These are phyloP conservation scores for Eretmocerus hayati DNA, from an alignment of 2,888 invertebrate genomes.

Conservation along the genomic window DNA sequence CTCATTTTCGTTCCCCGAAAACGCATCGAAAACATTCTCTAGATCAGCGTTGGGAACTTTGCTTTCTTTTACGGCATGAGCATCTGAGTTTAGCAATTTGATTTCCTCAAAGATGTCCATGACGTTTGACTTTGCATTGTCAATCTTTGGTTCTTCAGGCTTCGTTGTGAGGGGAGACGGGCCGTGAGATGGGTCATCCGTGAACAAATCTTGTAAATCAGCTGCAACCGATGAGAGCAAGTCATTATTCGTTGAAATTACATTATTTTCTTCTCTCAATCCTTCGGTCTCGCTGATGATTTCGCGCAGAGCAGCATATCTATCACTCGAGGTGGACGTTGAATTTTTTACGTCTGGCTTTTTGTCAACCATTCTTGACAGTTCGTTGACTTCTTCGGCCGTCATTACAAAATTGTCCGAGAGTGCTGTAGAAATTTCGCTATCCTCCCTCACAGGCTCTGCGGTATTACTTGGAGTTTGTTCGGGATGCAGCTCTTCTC, in stretches of 20 bases:
- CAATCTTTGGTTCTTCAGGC: constrained; percentile 34
- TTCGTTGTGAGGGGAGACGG: constrained; percentile 23
- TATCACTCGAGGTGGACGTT: constrained; percentile 56
- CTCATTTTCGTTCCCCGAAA: constrained; percentile 29
- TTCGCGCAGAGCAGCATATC: constrained; percentile 75
- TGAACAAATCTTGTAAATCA: constrained; percentile 39
- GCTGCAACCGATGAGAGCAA: constrained; percentile 30
- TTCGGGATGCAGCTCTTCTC: constrained; percentile 14
- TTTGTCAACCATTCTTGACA: constrained; percentile 27
- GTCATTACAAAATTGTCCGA: constrained; percentile 23
- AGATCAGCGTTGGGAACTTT: constrained; percentile 29
- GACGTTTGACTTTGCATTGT: constrained; percentile 29
- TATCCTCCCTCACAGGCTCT: constrained; percentile 20
- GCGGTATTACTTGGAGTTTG: constrained; percentile 4
- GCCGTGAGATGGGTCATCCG: constrained; percentile 28
- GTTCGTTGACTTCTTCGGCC: constrained; percentile 22
- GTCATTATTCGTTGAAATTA: constrained; percentile 18
- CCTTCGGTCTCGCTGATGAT: constrained; percentile 52
- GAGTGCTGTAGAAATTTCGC: constrained; percentile 23
- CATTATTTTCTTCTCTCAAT: too few relatives aligned
- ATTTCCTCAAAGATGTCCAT: constrained; percentile 44
- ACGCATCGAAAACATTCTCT: constrained; percentile 39
- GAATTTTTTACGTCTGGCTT: constrained; percentile 48
- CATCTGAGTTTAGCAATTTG: constrained; percentile 37
- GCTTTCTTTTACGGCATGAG: constrained; percentile 23